These are phyloP conservation scores for Latrodectus geometricus DNA, from an alignment of 1,140 invertebrate genomes.

Conservation along the genomic window DNA sequence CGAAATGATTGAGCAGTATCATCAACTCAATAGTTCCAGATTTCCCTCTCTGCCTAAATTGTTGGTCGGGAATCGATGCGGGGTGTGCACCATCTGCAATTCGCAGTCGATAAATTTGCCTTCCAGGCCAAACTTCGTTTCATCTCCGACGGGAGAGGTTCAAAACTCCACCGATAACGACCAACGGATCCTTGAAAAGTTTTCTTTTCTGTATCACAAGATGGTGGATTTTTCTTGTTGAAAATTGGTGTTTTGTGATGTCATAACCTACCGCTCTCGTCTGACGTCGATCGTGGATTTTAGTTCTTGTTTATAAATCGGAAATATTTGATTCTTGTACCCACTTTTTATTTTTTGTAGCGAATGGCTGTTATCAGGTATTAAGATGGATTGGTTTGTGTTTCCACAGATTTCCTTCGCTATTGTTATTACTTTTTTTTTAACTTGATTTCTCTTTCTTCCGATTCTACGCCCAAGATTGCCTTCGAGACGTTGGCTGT, in stretches of 20 bases:
- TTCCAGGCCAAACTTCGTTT: constrained; percentile 36
- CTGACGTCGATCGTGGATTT: neutral
- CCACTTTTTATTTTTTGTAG: no score
- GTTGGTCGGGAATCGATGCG: neutral
- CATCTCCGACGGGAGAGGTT: neutral
- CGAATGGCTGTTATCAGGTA: neutral
- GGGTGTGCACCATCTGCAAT: constrained; percentile 38
- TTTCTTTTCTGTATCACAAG: constrained; percentile 24
- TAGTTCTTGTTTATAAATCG: neutral
- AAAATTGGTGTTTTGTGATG: constrained; percentile 1
- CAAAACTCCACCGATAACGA: constrained; percentile 45
- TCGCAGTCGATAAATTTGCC: constrained; percentile 51
- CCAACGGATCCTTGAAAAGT: neutral
- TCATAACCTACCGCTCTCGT: neutral
- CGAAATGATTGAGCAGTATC: constrained; percentile 44
- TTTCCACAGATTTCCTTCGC: no score
- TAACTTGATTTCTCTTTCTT: no score
- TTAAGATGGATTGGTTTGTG: constrained; percentile 11
- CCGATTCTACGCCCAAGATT: no score
- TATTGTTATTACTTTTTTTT: no score
- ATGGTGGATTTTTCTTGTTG: neutral
- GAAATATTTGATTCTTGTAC: neutral
- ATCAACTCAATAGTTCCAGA: constrained; percentile 22
- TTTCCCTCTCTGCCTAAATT: neutral
- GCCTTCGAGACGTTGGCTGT: no score